phyloP scores from a whole-genome alignment of 2,888 invertebrate species.

The Phengaris arion region DNA sequence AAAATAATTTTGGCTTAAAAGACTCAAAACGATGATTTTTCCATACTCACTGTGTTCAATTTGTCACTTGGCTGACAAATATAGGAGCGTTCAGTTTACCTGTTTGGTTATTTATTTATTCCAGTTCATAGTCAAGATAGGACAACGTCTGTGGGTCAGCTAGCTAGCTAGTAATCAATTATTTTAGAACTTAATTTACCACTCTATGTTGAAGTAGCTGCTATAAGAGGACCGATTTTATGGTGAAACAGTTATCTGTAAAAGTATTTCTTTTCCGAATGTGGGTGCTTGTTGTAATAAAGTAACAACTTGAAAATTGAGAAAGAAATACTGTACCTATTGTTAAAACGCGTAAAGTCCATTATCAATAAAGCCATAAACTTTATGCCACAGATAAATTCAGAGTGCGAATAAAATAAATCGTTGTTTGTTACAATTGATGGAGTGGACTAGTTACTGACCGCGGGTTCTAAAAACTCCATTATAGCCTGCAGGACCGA shows the following conservation, averaged over 20 bases:
- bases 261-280: neutral
- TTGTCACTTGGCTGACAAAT: too few species aligned
- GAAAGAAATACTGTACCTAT: slow-evolving; percentile 1
- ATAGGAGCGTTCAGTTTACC: too few species aligned
- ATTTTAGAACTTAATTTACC: too few species aligned
- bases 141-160: too few species aligned
- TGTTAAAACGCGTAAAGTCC: neutral
- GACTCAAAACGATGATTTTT: too few species aligned
- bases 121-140: too few species aligned
- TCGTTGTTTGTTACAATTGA: slow-evolving; percentile 7
- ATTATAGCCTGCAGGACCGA: slow-evolving; percentile 16
- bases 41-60: too few species aligned
- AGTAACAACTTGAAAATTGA: slow-evolving; percentile 16
- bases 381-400: slow-evolving; percentile 13
- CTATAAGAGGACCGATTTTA: neutral
- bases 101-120: too few species aligned
- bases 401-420: slow-evolving; percentile 13
- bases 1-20: too few species aligned
- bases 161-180: too few species aligned
- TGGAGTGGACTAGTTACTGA: slow-evolving; percentile 18
- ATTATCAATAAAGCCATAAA: neutral
- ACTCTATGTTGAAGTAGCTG: neutral
- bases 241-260: too few species aligned
- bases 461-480: slow-evolving; percentile 29
- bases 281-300: neutral